Evolutionary conservation across 2,888 invertebrate genomes (phyloP), one percentile per base, ranked within the genome.

Genomic region (Nomada fabriciana): DNA sequence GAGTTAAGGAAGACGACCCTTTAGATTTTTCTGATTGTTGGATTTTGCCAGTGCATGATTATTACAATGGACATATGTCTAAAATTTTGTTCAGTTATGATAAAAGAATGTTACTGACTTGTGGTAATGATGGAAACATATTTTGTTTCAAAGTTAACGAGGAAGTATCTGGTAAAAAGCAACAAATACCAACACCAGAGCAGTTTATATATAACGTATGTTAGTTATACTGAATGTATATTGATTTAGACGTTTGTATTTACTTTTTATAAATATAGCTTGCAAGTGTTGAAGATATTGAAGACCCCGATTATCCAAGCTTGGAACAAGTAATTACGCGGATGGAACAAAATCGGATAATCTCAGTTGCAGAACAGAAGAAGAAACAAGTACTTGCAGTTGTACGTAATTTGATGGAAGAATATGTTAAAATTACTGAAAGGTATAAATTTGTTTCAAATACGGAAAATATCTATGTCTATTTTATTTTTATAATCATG

Each of bases 41-140:
- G 94, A 94, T 95, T 55, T 94, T 97, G 52, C 94, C 96, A 1
- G 97, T 97, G 96, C 98, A 98, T 91, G 97, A 97, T 91, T 95
- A 95, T 61, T 95, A 95, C 76, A 96, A 96, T 43, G 97, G 97
- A 10, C 94, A 94, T 18, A 95, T 98, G 47, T 95, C 96, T 0
- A 94, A 95, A 76, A 94, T 98, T 73, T 95, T 95, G 76, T 95
- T 96, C 82, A 96, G 96, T 89, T 94, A 94, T 72, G 96, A 97
- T 92, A 94, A 95, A 86, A 94, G 93, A 94, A 89, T 90, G 78
- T 83, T 97, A 10, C 95, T 96, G 76, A 95, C 96, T 0, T 95
- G 96, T 88, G 98, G 97, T 0, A 91, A 94, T 23, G 97, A 97
- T 92, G 97, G 97, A 5, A 97, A 97, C 91, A 94, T 98, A 69